These are phyloP conservation scores for Nyctalus aviator DNA, from an alignment of 2,797 vertebrate species.

Conservation along the genomic window DNA sequence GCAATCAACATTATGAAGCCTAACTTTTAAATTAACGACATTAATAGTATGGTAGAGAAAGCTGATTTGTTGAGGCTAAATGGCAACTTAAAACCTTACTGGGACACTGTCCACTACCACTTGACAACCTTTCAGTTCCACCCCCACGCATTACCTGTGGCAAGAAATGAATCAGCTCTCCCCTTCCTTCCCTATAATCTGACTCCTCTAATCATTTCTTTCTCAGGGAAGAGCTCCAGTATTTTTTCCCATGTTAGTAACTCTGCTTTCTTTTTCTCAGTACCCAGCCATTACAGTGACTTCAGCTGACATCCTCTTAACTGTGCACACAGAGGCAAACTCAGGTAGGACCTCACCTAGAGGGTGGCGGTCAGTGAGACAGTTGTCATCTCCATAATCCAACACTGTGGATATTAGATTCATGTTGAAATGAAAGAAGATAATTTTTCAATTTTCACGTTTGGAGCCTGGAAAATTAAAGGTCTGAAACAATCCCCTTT, in stretches of 20 bases:
- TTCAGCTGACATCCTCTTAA: background rate
- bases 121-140: background rate
- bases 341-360: too few relatives aligned
- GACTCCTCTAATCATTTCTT: background rate
- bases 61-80: background rate
- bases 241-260: background rate
- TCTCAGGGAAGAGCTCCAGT: too few relatives aligned
- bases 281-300: too few relatives aligned
- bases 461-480: background rate
- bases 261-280: background rate
- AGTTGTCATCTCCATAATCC: background rate
- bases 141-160: accelerated
- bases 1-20: background rate
- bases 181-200: background rate
- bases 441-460: background rate
- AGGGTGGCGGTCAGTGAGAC: background rate
- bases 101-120: background rate
- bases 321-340: background rate
- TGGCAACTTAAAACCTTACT: background rate
- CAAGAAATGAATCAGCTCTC: background rate
- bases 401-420: background rate
- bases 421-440: background rate
- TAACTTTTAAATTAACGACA: background rate
- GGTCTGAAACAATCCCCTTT: background rate
- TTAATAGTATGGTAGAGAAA: background rate